These are phyloP conservation scores for Seriola aureovittata DNA, from an alignment of 2,113 vertebrate genomes.

Conservation along the genomic window DNA sequence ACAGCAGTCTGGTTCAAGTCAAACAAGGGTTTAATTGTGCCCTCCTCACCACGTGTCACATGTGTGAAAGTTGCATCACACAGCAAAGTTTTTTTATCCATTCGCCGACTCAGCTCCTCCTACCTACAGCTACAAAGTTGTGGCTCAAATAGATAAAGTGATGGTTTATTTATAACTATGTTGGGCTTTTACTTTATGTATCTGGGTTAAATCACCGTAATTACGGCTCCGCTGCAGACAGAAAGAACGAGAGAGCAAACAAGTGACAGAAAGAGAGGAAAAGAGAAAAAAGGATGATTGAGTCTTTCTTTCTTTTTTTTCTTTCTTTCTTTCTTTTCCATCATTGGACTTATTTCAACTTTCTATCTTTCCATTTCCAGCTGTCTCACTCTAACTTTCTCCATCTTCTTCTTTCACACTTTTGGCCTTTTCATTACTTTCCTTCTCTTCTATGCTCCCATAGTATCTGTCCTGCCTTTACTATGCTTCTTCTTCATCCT, in stretches of 20 bases:
- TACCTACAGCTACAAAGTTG: constrained; percentile 1
- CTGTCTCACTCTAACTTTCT: background rate
- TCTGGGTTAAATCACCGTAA: constrained; percentile 70
- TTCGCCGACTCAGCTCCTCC: background rate
- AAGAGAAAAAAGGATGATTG: background rate
- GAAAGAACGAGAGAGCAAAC: background rate
- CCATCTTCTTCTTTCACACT: background rate
- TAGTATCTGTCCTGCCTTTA: background rate
- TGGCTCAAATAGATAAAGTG: constrained; percentile 25
- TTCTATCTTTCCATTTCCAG: background rate
- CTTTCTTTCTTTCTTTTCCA: background rate
- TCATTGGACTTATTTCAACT: background rate
- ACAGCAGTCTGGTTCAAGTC: background rate
- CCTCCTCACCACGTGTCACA: background rate
- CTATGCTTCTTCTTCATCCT: background rate
- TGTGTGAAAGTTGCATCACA: background rate
- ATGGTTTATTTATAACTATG: constrained; percentile 65
- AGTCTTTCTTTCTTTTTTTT: background rate
- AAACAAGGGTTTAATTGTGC: constrained; percentile 17
- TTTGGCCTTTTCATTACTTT: background rate
- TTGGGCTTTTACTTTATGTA: constrained; percentile 66
- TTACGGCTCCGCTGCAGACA: constrained; percentile 44
- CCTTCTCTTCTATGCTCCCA: background rate
- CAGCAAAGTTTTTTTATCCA: background rate
- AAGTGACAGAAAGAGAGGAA: constrained; percentile 7